phyloP scores from a whole-genome alignment of 2,113 vertebrate genomes.

The Hyperoodon ampullatus region DNA sequence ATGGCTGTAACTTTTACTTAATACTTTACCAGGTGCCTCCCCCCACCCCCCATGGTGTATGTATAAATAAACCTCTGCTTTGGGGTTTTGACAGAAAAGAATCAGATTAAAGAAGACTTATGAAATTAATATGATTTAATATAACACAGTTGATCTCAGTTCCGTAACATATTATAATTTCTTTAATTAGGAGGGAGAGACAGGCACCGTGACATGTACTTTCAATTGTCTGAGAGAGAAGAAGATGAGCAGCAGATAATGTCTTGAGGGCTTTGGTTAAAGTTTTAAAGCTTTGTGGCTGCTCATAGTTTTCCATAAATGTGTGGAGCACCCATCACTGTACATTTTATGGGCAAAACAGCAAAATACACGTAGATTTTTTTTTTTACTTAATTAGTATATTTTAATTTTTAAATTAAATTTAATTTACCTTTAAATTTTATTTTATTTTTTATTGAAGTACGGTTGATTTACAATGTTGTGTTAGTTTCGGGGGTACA shows the following conservation, averaged over 20 bases:
- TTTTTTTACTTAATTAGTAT: neutral
- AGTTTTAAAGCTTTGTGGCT: neutral
- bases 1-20: neutral
- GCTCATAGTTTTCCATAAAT: neutral
- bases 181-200: slow-evolving; percentile 12
- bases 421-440: neutral
- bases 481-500: neutral
- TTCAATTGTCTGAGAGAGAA: neutral
- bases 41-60: rapidly evolving
- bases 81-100: slow-evolving; percentile 5
- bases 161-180: neutral
- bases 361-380: neutral
- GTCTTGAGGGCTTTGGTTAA: neutral
- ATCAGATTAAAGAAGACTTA: neutral
- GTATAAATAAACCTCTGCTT: neutral
- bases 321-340: neutral
- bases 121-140: neutral
- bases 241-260: neutral
- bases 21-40: neutral
- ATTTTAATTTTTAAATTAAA: neutral
- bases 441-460: neutral
- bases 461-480: neutral
- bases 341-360: neutral
- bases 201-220: rapidly evolving
- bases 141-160: neutral